Evolutionary conservation across 2,888 invertebrate species (phyloP), one percentile per base, ranked within the genome.

Genomic region (Amblyjoppa proteus): DNA sequence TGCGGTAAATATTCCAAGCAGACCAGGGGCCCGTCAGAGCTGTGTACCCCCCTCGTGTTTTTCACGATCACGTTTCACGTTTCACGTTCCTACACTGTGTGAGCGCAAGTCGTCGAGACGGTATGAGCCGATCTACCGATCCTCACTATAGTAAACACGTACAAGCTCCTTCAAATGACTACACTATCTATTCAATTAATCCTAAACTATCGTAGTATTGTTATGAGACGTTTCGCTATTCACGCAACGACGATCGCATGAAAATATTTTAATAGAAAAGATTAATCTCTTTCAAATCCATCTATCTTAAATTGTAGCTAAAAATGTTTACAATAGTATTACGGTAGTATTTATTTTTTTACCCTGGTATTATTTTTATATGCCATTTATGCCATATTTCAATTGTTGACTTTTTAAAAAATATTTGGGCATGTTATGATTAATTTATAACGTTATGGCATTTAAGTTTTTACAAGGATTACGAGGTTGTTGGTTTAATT

Each of bases 1-100:
- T 97, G 97, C 97, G 97, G 97, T 97, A 97, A 97, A 97, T 97
- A 97, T 97, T 97, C 95, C 95, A 95, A 95, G 88, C 88, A 88
- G 88, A 84, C 87, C 88, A 86, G 88, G 88, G 91, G 91, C 91
- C 89, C 91, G 89, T 87, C 89, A 90, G 87, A 89, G 91, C 89
- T 90, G 89, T 90, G 76, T 85, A 83, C 79, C 88, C 90, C 91
- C 90, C 89, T 89, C 89, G 88, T 91, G 90, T 91, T 89, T 91
- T 87, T 88, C 88, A 87, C 88, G 89, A 89, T 84, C 88, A 88
- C 89, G 88, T 89, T 88, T 88, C 92, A 92, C 74, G 89, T 90
- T 90, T 91, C 91, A 91, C 91, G 90, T 91, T 89, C 83, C 83
- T 81, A 86, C 85, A 84, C 87, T 87, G 82, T 90, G 91, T 91